Base-by-base conservation (phyloP, 2,113 vertebrate species). In the Aphyosemion australe region DNA sequence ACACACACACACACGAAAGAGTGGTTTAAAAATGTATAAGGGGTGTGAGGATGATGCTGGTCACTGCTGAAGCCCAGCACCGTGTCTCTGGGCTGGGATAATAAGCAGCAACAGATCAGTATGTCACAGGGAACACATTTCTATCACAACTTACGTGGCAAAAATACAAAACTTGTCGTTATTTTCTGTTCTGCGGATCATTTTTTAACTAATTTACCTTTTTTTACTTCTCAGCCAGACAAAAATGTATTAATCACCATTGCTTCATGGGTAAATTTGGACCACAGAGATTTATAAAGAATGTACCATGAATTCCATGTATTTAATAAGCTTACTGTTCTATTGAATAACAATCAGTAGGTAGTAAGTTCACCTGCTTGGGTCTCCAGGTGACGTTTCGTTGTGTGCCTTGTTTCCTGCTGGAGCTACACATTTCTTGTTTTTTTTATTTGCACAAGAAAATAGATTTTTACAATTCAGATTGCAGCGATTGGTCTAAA, bases 391-490 rank as follows among this genome's bases (percentile, higher is more conserved):
- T 52, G 12, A 7, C 13, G 14, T 15, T 8, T 32, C 32, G 51
- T 5, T 32, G 21, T 16, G 21, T 16, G 21, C 12, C 14, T 32
- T 18, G 55, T 68, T 51, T 78, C 65, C 53, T 64, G 73, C 62
- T 67, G 32, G 11, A 51, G 16, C 61, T 37, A 31, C 64, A 79
- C 21, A 12, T 12, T 37, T 13, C 9, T 48, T 46, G 19, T 72
- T 66, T 65, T 42, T 54, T 69, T 26, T 2, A 26, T 26, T 41
- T 51, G 52, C 47, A 15, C 42, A 13, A 74, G 63, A 47, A 41
- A 19, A 56, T 19, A 61, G 45, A 61, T 72, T 50, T 60, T 72
- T 37, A 34, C 64, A 61, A 53, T 65, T 60, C 54, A 41, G 48
- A 12, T 37, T 26, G 54, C 26, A 41, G 9, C 11, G 47, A 42